Evolutionary conservation across 2,888 invertebrate genomes (phyloP), one percentile per base, ranked within the genome.

Genomic region (Clitarchus hookeri): DNA sequence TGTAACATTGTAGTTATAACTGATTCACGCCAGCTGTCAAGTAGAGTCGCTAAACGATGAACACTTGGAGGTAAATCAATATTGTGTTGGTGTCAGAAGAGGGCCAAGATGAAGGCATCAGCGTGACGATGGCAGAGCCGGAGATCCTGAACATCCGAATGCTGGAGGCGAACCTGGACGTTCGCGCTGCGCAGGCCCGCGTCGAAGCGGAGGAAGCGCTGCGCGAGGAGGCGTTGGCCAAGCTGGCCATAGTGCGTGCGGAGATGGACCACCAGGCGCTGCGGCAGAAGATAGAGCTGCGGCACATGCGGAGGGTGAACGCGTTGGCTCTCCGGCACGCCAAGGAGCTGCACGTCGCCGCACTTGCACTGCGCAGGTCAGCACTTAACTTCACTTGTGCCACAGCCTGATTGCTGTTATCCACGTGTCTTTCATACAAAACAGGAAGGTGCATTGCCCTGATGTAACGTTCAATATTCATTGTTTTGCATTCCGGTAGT

Each of bases 261-360:
- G 65, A 65, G 65, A 65, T 65, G 65, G 65, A 65, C 65, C 65
- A 65, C 65, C 65, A 65, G 65, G 65, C n/a, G 6, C 65, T 65
- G 13, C 65, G 65, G 8, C 65, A 65, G 13, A 65, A 8, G 65
- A n/a, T 65, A n/a, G 65, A 65, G 23, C 65, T 65, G 65, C 19
- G 65, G 23, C 65, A 65, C 65, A 2, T 65, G 65, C 19, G 65
- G 23, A 19, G 65, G 6, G 19, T 65, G 0, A 65, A 65, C 23
- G 65, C 65, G 23, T 19, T 65, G 65, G 65, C 65, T 11, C 65
- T 65, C 23, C 19, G n/a, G n/a, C 65, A 65, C 65, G 65, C 65
- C 65, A 65, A 65, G n/a, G 65, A 65, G 65, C 65, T 65, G 13
- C 65, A 65, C n/a, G 6, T n/a, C 6, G 65, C 65, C n/a, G 65